Evolutionary conservation across 2,113 vertebrate species (phyloP).

Genomic region (Percina caprodes): DNA sequence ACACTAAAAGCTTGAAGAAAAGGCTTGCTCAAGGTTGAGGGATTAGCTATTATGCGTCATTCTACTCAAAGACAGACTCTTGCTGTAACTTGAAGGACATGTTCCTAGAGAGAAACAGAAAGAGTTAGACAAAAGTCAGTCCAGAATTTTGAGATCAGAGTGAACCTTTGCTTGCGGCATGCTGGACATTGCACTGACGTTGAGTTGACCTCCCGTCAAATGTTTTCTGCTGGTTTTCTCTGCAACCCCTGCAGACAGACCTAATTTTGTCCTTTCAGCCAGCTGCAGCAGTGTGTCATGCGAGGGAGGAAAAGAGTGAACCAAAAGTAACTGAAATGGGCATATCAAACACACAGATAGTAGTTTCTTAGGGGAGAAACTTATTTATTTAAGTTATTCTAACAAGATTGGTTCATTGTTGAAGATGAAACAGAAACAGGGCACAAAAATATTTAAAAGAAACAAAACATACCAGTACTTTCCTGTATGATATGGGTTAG

Average conservation of each 20-base stretch:
- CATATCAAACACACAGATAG: conserved; percentile 17
- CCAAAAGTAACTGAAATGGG: conserved; percentile 33
- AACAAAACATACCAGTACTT: neutral
- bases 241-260: conserved; percentile 62
- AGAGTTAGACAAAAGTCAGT: conserved; percentile 37
- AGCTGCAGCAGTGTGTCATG: conserved; percentile 55
- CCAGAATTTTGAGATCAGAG: conserved; percentile 49
- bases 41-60: neutral
- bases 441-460: neutral
- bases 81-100: conserved; percentile 24
- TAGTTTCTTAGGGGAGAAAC: conserved; percentile 4
- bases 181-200: conserved; percentile 40
- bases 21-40: neutral
- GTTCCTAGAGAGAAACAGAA: conserved; percentile 21
- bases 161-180: conserved; percentile 46
- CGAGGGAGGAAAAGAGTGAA: conserved; percentile 38
- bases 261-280: conserved; percentile 61
- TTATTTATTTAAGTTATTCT: neutral
- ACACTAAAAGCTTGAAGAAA: neutral
- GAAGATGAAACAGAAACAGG: neutral
- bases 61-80: neutral
- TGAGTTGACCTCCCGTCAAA: conserved; percentile 63
- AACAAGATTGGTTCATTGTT: neutral
- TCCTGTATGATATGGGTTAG: neutral
- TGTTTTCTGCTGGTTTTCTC: conserved; percentile 35